Percentiles rank a stretch among this genome's conserved stretches.
Conservation (phyloP, 2,797 vertebrate genomes). For the Champsocephalus gunnari region DNA sequence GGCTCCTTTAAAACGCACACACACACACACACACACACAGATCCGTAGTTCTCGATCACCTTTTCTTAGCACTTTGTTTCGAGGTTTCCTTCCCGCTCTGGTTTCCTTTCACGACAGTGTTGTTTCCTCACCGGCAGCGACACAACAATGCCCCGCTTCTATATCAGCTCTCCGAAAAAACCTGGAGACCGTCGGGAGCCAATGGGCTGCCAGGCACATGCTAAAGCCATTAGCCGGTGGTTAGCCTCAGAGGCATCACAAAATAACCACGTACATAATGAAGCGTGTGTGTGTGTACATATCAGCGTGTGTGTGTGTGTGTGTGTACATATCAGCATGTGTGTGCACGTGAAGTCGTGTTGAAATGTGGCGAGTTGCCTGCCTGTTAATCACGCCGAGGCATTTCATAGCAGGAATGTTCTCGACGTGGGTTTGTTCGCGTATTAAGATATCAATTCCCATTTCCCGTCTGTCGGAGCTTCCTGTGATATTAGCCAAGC, state of each 20-base stretch:
- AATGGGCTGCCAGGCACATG: conserved; percentile 68
- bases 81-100: conserved; percentile 74
- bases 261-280: conserved; percentile 62
- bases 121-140: conserved; percentile 63
- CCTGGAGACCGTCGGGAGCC: conserved; percentile 68
- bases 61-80: conserved; percentile 78
- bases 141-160: conserved; percentile 75
- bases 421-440: conserved; percentile 25
- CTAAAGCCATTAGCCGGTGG: conserved; percentile 76
- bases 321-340: conserved; percentile 17
- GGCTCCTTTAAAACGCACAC: conserved; percentile 36
- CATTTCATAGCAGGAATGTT: conserved; percentile 15
- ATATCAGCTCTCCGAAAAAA: conserved; percentile 65
- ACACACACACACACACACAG: conserved; percentile 18
- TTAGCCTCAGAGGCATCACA: conserved; percentile 68
- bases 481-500: conserved; percentile 35
- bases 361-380: conserved; percentile 27
- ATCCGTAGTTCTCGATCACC: conserved; percentile 52
- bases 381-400: conserved; percentile 22
- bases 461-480: conserved; percentile 26
- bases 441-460: conserved; percentile 42
- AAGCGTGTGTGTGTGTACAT: conserved; percentile 36
- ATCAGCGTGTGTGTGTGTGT: conserved; percentile 26
- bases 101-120: conserved; percentile 63
- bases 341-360: conserved; percentile 27